These are phyloP conservation scores for Tricholauxania praeusta DNA, from an alignment of 2,888 invertebrate genomes.

Conservation along the genomic window DNA sequence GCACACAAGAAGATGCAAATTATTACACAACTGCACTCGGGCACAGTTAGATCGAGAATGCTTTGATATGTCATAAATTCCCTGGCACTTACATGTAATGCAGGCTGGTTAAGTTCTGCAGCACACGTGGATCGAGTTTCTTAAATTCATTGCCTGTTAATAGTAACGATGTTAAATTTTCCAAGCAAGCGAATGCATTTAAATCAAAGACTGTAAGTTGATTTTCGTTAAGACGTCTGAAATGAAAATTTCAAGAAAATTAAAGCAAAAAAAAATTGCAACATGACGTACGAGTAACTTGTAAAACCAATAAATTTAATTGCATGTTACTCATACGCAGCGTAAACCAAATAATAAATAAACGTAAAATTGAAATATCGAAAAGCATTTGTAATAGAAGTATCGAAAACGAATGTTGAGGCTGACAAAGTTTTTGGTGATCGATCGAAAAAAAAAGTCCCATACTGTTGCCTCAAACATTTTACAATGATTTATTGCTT, in stretches of 20 bases:
- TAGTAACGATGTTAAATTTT: conserved; percentile 68
- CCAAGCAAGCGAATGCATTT: conserved; percentile 67
- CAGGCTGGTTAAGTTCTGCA: conserved; percentile 66
- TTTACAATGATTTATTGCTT: too few species aligned
- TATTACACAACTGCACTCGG: conserved; percentile 2
- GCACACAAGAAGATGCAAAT: conserved; percentile 2
- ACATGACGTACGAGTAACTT: neutral
- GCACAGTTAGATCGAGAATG: neutral
- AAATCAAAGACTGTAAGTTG: conserved; percentile 65
- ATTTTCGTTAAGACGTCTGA: conserved; percentile 69
- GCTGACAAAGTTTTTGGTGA: too few species aligned
- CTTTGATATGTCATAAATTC: neutral
- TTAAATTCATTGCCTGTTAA: conserved; percentile 65
- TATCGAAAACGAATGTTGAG: too few species aligned
- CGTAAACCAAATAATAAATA: too few species aligned
- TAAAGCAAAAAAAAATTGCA: neutral
- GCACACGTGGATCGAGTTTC: conserved; percentile 63
- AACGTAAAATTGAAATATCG: too few species aligned
- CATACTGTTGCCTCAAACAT: too few species aligned
- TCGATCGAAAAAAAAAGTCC: too few species aligned
- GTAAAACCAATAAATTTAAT: too few species aligned
- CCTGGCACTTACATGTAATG: conserved; percentile 68
- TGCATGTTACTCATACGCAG: too few species aligned
- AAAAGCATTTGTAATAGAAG: too few species aligned
- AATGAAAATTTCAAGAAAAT: conserved; percentile 41